phyloP scores from a whole-genome alignment of 2,888 invertebrate species.

The Flexamia atlantica region DNA sequence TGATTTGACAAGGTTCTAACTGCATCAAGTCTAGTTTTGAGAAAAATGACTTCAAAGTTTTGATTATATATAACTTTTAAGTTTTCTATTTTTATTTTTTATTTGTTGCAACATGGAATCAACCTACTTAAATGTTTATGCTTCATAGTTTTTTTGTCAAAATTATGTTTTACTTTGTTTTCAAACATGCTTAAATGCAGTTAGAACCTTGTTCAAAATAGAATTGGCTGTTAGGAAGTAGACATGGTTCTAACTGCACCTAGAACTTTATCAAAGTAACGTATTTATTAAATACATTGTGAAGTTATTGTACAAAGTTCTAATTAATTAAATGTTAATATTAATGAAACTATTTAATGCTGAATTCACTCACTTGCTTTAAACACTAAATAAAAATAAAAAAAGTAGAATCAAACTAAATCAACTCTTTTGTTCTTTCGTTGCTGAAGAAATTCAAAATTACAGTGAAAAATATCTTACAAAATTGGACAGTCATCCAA shows the following conservation, averaged over 20 bases:
- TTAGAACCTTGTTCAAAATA: conserved; percentile 23
- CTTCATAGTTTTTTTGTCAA: conserved; percentile 39
- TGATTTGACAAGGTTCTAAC: conserved; percentile 60
- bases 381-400: not conserved
- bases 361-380: not conserved
- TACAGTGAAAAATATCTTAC: too few relatives aligned
- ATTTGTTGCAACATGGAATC: conserved; percentile 29
- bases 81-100: conserved; percentile 38
- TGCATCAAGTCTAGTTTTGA: conserved; percentile 55
- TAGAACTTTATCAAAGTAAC: conserved; percentile 60
- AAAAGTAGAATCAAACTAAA: not conserved
- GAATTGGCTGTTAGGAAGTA: conserved; percentile 20
- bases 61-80: conserved; percentile 45
- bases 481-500: too few relatives aligned
- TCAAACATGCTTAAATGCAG: conserved; percentile 41
- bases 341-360: not conserved
- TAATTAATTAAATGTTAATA: conserved; percentile 43
- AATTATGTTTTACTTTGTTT: conserved; percentile 51
- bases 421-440: too few relatives aligned
- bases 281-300: conserved; percentile 40
- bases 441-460: too few relatives aligned
- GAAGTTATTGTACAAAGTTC: conserved; percentile 52
- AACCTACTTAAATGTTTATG: conserved; percentile 29
- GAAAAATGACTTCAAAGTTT: conserved; percentile 58
- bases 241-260: conserved; percentile 59